Base-by-base conservation (phyloP, 2,113 vertebrate species). In the Pitta sordida region DNA sequence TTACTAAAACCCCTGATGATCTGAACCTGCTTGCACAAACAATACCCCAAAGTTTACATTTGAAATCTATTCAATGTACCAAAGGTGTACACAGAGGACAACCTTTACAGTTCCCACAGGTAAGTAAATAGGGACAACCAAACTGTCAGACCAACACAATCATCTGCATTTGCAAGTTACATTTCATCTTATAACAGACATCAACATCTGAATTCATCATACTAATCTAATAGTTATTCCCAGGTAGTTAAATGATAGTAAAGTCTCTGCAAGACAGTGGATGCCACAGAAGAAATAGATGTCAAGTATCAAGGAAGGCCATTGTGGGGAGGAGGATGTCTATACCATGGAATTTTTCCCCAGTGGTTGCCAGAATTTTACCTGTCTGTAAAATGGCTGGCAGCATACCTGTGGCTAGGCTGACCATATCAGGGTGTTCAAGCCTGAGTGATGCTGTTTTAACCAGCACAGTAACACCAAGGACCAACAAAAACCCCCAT, bases 301-400 rank as follows among this genome's bases (percentile, higher is more conserved):
- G 5, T 30, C 21, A 77, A 36, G 36, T 32, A 39, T 11, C 59
- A 46, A 44, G 24, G 27, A 80, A 34, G 5, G 27, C 15, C n/a
- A 22, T 13, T 12, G 1, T 6, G 14, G 43, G 15, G 43, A 0
- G 4, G 3, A 3, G 0, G 2, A 30, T 49, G 10, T 19, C 24
- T 58, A n/a, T 21, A 36, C 13, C 14, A 32, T 21, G 10, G 14
- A 63, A 21, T 14, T 48, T 49, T 68, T 78, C 18, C 48, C n/a
- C n/a, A 6, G 15, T 5, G 5, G 41, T n/a, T 70, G 16, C 15
- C 19, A 11, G n/a, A 48, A 27, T 62, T 80, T 77, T 9, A 29
- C 12, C 48, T 26, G 11, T 8, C 15, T 1, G 10, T 15, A 7
- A 5, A 59, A 46, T 4, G 18, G 14, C 13, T 36, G 27, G 13